Evolutionary conservation across 1,140 invertebrate genomes (phyloP), one percentile per base, ranked within the genome.

Genomic region (Drosophila bocki): DNA sequence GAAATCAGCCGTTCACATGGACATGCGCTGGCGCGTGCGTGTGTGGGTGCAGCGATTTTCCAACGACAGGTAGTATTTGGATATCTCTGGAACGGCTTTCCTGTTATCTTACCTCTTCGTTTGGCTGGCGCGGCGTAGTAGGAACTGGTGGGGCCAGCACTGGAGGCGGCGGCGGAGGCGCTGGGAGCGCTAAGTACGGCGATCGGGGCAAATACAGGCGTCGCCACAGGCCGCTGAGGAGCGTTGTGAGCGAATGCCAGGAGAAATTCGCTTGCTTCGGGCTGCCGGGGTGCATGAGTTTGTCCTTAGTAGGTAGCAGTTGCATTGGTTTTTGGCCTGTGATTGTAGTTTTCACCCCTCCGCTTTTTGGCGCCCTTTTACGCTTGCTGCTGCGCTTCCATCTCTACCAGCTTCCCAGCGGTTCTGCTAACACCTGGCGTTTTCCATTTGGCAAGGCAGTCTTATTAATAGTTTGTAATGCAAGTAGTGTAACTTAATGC

Each of bases 91-190:
- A 42, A 35, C 53, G 54, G 48, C 58, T 51, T 60, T 47, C 22
- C 33, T n/a, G 41, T 56, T 88, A 80, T 88, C 84, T 88, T 81
- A 88, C 84, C 85, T 76, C 75, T 86, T 75, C 70, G 19, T 78
- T 64, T 54, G 51, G 26, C 13, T 57, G 50, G 3, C 12, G 48
- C 39, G 69, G 77, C 76, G 78, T 22, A 41, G 50, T 53, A 37
- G 5, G 54, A 4, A 22, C 26, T 60, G 48, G 32, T 60, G 62
- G 19, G 11, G 50, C 35, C 41, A 51, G n/a, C 3, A 61, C 45
- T 9, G 70, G 61, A 32, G 78, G 51, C 35, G 33, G 17, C 35
- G 9, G 63, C 19, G 69, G 45, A 7, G 81, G 69, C n/a, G 81
- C 64, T 39, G 81, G 75, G 37, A 90, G 56, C 8, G 85, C 78